These are phyloP conservation scores for Spilarctia lutea DNA, from an alignment of 2,888 invertebrate species.

Conservation along the genomic window DNA sequence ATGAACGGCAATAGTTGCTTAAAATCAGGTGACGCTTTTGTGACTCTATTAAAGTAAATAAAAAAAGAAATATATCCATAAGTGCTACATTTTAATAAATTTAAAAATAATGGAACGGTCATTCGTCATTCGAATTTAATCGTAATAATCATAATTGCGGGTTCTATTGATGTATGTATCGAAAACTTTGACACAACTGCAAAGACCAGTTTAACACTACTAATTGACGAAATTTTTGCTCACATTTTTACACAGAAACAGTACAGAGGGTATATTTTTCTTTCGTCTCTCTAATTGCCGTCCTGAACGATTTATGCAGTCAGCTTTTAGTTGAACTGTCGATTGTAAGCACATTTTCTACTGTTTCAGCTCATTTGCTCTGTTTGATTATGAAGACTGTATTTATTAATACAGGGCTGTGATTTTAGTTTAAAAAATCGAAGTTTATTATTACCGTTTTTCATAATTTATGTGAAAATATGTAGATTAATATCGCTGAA, in stretches of 20 bases:
- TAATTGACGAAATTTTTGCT: constrained; percentile 38
- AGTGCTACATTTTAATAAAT: no score
- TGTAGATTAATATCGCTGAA: no score
- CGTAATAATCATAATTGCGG: not conserved
- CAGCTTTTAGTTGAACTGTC: constrained; percentile 25
- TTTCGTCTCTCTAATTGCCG: constrained; percentile 42
- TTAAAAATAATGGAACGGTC: not conserved
- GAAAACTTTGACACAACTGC: constrained; percentile 17
- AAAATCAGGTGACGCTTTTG: no score
- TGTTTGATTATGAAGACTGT: constrained; percentile 25
- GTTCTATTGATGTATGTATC: not conserved
- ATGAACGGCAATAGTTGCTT: no score
- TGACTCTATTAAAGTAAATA: no score
- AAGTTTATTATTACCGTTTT: no score
- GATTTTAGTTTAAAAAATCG: not conserved
- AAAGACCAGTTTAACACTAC: constrained; percentile 31
- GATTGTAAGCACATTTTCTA: constrained; percentile 34
- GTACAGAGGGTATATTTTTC: constrained; percentile 45
- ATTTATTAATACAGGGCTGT: constrained; percentile 9
- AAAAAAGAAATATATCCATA: no score
- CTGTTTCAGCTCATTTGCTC: constrained; percentile 31
- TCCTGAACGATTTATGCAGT: constrained; percentile 48
- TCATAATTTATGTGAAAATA: no score
- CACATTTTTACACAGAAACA: constrained; percentile 33
- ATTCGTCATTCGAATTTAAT: not conserved